phyloP scores from a whole-genome alignment of 2,113 vertebrate genomes.

The Microcebus ravelobensis region DNA sequence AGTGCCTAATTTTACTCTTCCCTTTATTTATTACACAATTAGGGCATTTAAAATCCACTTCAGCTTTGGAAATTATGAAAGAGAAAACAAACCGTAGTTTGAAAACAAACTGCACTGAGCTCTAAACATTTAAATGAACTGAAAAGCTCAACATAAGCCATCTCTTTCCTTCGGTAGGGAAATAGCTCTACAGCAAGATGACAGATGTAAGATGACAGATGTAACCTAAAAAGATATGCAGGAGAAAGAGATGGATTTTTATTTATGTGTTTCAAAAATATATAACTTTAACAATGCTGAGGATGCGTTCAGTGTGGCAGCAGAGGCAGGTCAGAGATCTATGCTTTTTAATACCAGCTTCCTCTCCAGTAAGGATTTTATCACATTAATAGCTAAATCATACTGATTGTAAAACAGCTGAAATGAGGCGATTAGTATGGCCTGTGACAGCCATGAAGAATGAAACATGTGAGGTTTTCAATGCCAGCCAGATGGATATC shows the following conservation, averaged over 20 bases:
- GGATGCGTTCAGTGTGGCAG: slow-evolving; percentile 54
- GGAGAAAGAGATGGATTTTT: neutral
- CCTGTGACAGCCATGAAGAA: slow-evolving; percentile 78
- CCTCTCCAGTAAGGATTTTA: slow-evolving; percentile 73
- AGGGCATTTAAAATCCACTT: slow-evolving; percentile 15
- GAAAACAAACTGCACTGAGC: slow-evolving; percentile 21
- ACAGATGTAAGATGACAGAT: slow-evolving; percentile 36
- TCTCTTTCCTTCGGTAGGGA: neutral
- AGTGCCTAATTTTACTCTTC: neutral
- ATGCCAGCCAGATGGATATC: slow-evolving; percentile 85
- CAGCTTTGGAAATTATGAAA: slow-evolving; percentile 20
- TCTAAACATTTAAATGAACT: slow-evolving; percentile 39
- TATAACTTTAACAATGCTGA: slow-evolving; percentile 75
- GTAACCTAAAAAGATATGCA: neutral
- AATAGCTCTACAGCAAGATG: neutral
- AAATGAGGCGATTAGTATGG: slow-evolving; percentile 85
- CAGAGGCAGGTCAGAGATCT: slow-evolving; percentile 82
- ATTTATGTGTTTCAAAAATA: slow-evolving; percentile 74
- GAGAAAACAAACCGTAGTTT: neutral
- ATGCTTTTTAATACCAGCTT: slow-evolving; percentile 87
- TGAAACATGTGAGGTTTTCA: slow-evolving; percentile 49
- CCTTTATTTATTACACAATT: slow-evolving; percentile 62
- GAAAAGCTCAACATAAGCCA: neutral
- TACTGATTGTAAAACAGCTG: slow-evolving; percentile 80
- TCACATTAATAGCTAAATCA: slow-evolving; percentile 83